Conservation (phyloP, 2,797 vertebrate species). For the Lepus townsendii region DNA sequence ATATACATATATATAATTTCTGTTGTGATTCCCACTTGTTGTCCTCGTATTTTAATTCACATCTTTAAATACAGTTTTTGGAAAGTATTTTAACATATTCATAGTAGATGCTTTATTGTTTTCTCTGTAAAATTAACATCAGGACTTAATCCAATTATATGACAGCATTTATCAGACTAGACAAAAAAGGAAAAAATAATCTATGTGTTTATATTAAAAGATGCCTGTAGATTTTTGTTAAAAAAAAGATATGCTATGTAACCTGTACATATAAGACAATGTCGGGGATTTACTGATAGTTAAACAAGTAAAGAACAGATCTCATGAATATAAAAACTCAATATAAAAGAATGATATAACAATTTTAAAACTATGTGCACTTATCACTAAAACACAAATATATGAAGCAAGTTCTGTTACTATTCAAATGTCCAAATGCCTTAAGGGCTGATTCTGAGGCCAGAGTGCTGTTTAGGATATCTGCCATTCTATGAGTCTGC, state of each 20-base stretch:
- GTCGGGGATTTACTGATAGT: not conserved
- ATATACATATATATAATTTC: too few species aligned
- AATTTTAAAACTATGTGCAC: not conserved
- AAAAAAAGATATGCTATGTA: not conserved
- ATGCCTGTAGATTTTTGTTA: not conserved
- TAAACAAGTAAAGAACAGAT: too few species aligned
- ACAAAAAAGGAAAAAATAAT: not conserved
- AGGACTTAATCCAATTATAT: not conserved
- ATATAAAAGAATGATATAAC: not conserved
- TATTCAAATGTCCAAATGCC: not conserved
- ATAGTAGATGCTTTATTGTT: not conserved
- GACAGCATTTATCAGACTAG: not conserved
- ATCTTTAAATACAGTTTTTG: not conserved
- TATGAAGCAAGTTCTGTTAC: not conserved
- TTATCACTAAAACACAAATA: not conserved
- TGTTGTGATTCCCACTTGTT: not conserved
- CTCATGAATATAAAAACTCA: not conserved
- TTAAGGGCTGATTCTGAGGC: too few species aligned
- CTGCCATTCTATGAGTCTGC: too few species aligned
- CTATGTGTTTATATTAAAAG: not conserved
- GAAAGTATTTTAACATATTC: not conserved
- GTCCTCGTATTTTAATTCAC: not conserved
- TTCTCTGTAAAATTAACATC: not conserved
- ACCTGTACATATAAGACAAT: not conserved
- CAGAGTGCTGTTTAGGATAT: too few species aligned